phyloP scores from a whole-genome alignment of 35 echinoderm and acorn worm species.

The Lytechinus pictus region DNA sequence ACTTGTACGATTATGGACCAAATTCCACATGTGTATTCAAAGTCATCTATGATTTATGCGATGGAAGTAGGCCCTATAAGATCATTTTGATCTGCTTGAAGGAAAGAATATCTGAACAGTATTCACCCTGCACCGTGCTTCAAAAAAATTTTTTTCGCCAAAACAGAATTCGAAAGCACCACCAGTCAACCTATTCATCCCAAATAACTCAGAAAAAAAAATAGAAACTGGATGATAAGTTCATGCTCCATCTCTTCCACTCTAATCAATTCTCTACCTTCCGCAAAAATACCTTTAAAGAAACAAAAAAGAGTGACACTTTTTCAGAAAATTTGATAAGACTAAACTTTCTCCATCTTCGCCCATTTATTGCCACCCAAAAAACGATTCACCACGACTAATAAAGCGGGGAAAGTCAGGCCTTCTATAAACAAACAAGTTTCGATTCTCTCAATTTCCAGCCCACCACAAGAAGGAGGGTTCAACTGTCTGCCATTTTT shows the following conservation, averaged over 20 bases:
- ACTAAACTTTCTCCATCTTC: slow-evolving; percentile 9
- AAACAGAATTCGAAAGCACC: background rate
- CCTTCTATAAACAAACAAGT: slow-evolving; percentile 32
- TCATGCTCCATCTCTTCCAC: background rate
- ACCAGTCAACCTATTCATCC: background rate
- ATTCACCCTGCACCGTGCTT: background rate
- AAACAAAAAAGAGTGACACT: background rate
- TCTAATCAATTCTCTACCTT: background rate
- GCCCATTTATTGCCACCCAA: background rate
- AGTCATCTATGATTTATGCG: background rate
- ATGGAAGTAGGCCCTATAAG: background rate
- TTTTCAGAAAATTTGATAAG: slow-evolving; percentile 7
- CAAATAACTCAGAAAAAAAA: background rate
- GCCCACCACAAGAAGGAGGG: slow-evolving; percentile 12
- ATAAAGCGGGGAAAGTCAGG: background rate
- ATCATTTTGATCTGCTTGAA: background rate
- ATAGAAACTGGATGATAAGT: background rate
- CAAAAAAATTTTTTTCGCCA: background rate
- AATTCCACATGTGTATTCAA: background rate
- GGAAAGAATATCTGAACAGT: no score
- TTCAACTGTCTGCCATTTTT: background rate
- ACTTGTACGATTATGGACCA: background rate
- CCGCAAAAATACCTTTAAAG: background rate
- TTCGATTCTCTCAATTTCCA: slow-evolving; percentile 39
- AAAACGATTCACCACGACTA: slow-evolving; percentile 15